Percentiles rank a stretch among this genome's conserved stretches.
phyloP scores from a whole-genome alignment of 2,113 vertebrate genomes.

The Casuarius casuarius region DNA sequence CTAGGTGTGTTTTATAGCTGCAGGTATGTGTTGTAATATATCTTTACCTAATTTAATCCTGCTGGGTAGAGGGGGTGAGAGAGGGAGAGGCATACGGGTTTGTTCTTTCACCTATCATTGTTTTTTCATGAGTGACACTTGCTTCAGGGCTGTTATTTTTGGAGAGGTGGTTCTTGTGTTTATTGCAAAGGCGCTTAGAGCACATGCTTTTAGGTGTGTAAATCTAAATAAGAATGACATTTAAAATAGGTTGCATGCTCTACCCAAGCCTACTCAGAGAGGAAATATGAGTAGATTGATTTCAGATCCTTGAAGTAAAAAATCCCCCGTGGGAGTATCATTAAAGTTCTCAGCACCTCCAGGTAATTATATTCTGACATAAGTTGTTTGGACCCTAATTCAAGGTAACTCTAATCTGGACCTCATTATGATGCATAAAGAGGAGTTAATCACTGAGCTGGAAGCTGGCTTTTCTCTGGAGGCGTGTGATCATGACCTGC shows the following conservation, averaged over 20 bases:
- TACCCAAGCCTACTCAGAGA: background rate
- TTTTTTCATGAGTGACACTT: background rate
- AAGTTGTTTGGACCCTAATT: background rate
- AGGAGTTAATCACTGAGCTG: background rate
- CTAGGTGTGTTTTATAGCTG: background rate
- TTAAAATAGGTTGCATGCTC: background rate
- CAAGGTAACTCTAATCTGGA: constrained; percentile 13
- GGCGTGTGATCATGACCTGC: background rate
- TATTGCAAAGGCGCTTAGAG: background rate
- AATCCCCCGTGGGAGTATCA: background rate
- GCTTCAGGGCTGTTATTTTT: constrained; percentile 38
- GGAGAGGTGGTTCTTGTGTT: background rate
- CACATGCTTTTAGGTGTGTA: background rate
- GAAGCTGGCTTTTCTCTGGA: background rate
- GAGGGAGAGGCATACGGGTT: background rate
- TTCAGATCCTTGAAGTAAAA: constrained; percentile 22
- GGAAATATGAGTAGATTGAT: background rate
- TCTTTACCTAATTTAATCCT: background rate
- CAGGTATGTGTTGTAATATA: background rate
- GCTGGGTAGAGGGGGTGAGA: background rate
- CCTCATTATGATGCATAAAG: background rate
- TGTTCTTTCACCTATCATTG: background rate
- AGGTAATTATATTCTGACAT: constrained; percentile 46
- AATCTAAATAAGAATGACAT: constrained; percentile 47
- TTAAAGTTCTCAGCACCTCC: constrained; percentile 20